These are phyloP conservation scores for Pristionchus fissidentatus DNA, from an alignment of 2,888 invertebrate genomes.

Conservation along the genomic window DNA sequence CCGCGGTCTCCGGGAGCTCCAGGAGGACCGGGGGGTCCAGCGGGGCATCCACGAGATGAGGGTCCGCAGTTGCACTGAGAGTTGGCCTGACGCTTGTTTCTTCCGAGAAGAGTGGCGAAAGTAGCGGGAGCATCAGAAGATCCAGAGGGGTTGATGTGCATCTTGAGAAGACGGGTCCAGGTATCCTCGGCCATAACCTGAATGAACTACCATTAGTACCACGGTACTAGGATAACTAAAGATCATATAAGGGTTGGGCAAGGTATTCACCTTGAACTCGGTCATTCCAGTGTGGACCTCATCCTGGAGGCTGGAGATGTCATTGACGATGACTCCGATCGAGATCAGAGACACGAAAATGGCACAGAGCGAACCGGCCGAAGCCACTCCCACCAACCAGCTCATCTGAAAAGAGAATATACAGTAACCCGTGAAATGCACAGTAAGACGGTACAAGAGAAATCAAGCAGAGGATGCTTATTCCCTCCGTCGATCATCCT, in stretches of 20 bases:
- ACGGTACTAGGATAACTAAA: background rate
- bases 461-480: background rate
- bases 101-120: conserved; percentile 47
- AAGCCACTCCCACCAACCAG: conserved; percentile 57
- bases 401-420: conserved; percentile 13
- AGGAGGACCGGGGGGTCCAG: conserved; percentile 48
- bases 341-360: conserved; percentile 58
- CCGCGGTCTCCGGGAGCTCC: conserved; percentile 50
- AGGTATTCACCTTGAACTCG: conserved; percentile 56
- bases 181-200: conserved; percentile 48
- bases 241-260: background rate
- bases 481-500: background rate
- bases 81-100: conserved; percentile 48
- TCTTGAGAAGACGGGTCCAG: conserved; percentile 47
- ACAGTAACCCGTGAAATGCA: background rate
- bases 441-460: background rate
- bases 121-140: conserved; percentile 47
- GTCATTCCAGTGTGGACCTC: conserved; percentile 60
- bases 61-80: conserved; percentile 48
- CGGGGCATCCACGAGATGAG: conserved; percentile 46
- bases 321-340: conserved; percentile 62
- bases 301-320: conserved; percentile 60
- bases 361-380: conserved; percentile 59
- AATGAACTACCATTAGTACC: conserved; percentile 3
- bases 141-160: conserved; percentile 48